Evolutionary conservation across 2,888 invertebrate species (phyloP).

Genomic region (Venustoraphidia nigricollis): DNA sequence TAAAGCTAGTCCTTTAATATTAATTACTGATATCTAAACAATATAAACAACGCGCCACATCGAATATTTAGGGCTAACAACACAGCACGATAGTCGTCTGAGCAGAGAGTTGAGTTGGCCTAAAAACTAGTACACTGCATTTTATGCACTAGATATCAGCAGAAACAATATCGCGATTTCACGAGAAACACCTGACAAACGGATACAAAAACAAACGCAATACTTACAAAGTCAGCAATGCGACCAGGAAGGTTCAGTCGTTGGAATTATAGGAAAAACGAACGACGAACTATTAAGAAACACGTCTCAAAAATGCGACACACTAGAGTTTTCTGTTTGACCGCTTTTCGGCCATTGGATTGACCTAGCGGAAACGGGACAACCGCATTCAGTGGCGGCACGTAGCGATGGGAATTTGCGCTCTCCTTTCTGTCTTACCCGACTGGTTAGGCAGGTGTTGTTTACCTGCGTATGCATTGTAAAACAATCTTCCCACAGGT

Average conservation of each 20-base stretch:
- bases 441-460: too few species aligned
- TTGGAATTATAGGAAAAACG: not conserved
- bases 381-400: constrained; percentile 19
- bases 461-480: too few species aligned
- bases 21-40: too few species aligned
- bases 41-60: not conserved
- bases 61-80: not conserved
- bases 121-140: constrained; percentile 4
- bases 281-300: not conserved
- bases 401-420: constrained; percentile 5
- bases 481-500: too few species aligned
- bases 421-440: too few species aligned
- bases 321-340: constrained; percentile 19
- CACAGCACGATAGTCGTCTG: too few species aligned
- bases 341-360: constrained; percentile 31
- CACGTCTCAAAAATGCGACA: not conserved
- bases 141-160: constrained; percentile 2
- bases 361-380: constrained; percentile 30
- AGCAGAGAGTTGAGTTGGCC: not conserved
- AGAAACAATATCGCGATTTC: not conserved
- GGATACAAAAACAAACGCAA: not conserved
- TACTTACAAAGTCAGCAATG: not conserved
- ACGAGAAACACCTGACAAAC: not conserved
- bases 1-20: too few species aligned
- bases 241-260: too few species aligned